Percentiles rank a stretch among this genome's conserved stretches.
These are phyloP conservation scores for Pristionchus maxplancki DNA, from an alignment of 2,888 invertebrate species.

Conservation along the genomic window DNA sequence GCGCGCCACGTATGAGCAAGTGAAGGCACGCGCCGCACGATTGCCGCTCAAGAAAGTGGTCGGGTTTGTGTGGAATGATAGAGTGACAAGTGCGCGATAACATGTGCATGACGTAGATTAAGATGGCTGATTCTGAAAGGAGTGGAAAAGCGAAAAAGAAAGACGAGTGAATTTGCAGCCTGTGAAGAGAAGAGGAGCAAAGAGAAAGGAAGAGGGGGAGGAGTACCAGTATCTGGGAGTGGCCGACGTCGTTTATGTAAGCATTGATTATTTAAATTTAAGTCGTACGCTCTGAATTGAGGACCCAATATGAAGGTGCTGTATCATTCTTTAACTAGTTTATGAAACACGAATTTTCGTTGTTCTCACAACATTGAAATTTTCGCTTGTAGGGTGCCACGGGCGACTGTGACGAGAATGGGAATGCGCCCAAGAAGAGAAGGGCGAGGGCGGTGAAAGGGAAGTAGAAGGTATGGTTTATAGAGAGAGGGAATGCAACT, in stretches of 20 bases:
- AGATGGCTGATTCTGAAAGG: neutral
- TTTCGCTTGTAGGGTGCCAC: neutral
- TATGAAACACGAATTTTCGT: neutral
- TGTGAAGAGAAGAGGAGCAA: neutral
- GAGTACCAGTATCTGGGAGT: conserved; percentile 19
- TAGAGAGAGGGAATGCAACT: no score
- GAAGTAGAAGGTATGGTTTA: neutral
- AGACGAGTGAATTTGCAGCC: neutral
- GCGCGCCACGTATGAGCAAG: conserved; percentile 33
- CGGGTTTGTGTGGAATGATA: neutral
- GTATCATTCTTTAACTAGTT: neutral
- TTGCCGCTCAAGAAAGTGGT: neutral
- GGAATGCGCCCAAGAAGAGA: conserved; percentile 10
- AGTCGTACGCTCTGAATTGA: no score
- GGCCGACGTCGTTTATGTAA: neutral
- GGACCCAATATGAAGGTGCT: no score
- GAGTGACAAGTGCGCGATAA: neutral
- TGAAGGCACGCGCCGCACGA: neutral
- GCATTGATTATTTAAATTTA: neutral
- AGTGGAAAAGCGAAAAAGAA: neutral
- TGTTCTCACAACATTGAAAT: no score
- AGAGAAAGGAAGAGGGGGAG: neutral
- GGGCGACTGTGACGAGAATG: neutral
- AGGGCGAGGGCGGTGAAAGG: neutral
- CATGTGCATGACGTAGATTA: no score